Conservation (phyloP, 1,140 invertebrate species). For the Periplaneta americana region DNA sequence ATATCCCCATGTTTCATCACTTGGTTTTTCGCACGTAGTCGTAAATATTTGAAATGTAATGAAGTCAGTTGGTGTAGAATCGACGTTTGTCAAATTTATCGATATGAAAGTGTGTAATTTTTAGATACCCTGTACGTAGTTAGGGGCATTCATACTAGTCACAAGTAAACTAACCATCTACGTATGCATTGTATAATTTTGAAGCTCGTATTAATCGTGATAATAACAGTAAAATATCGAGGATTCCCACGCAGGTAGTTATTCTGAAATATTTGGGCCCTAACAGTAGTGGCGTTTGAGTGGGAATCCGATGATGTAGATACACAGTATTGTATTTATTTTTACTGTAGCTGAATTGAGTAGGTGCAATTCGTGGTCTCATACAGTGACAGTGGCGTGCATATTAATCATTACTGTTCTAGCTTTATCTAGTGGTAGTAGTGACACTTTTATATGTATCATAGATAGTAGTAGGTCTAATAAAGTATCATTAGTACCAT, state of each 20-base stretch:
- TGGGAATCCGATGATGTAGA: neutral
- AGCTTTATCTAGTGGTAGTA: neutral
- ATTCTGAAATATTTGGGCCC: neutral
- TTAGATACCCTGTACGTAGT: neutral
- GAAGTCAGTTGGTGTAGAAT: neutral
- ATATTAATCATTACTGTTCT: neutral
- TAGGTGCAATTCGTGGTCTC: neutral
- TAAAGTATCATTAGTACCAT: neutral
- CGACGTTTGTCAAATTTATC: neutral
- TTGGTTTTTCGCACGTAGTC: neutral
- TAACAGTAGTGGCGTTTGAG: neutral
- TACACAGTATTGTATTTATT: neutral
- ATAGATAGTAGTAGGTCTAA: neutral
- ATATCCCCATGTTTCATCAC: no score
- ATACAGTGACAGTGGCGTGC: neutral
- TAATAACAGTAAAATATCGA: neutral
- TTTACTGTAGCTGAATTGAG: neutral
- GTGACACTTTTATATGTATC: neutral
- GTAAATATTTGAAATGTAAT: neutral
- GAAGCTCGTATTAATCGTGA: neutral
- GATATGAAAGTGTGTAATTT: neutral
- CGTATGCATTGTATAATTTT: neutral
- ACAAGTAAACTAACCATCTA: neutral
- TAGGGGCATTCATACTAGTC: neutral
- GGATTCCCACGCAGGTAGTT: neutral